Conservation (phyloP, 1,140 invertebrate genomes). For the Laupala kohalensis region DNA sequence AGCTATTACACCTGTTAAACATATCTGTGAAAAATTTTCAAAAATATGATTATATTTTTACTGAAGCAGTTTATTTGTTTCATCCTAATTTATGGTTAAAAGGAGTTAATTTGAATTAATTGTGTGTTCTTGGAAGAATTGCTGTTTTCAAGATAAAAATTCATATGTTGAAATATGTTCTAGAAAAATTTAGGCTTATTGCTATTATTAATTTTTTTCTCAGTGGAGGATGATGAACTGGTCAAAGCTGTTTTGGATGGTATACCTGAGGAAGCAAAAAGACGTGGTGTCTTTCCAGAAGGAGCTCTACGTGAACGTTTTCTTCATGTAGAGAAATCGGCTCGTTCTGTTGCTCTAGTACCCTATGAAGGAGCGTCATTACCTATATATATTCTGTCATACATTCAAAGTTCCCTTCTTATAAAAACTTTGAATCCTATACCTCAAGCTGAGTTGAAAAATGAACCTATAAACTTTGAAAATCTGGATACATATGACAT, state of each 20-base stretch:
- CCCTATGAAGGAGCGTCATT: slow-evolving; percentile 65
- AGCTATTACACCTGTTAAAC: too few relatives aligned
- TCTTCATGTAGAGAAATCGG: slow-evolving; percentile 55
- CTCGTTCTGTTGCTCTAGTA: slow-evolving; percentile 63
- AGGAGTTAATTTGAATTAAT: too few relatives aligned
- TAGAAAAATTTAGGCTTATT: too few relatives aligned
- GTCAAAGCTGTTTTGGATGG: slow-evolving; percentile 57
- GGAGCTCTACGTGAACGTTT: slow-evolving; percentile 73
- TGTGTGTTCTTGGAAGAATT: too few relatives aligned
- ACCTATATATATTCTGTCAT: slow-evolving; percentile 74
- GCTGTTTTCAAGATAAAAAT: too few relatives aligned
- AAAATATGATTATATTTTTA: too few relatives aligned
- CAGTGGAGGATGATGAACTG: slow-evolving; percentile 49
- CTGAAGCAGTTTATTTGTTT: too few relatives aligned
- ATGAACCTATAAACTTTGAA: slow-evolving; percentile 51
- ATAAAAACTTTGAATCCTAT: slow-evolving; percentile 49
- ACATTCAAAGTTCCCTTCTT: slow-evolving; percentile 63
- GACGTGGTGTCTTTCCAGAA: slow-evolving; percentile 75
- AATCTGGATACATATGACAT: slow-evolving; percentile 75
- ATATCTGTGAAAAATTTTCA: too few relatives aligned
- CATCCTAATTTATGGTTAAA: too few relatives aligned
- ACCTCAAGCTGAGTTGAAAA: slow-evolving; percentile 50
- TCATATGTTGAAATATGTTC: too few relatives aligned
- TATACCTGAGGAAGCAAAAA: slow-evolving; percentile 60
- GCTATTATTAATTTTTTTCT: slow-evolving; percentile 23